Conservation (phyloP, 2,888 invertebrate species). For the Spisula subtruncata region DNA sequence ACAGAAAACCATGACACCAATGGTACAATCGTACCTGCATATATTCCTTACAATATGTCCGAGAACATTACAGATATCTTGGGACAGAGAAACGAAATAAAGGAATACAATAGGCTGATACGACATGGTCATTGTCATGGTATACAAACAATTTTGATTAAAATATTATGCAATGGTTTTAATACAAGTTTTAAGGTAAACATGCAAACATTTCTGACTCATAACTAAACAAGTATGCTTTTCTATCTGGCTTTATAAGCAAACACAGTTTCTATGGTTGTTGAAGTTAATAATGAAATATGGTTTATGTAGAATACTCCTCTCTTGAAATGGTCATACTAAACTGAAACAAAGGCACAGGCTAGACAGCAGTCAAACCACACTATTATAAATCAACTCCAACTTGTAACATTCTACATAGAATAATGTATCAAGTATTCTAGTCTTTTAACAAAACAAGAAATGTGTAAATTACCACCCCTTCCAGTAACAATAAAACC, state of each 20-base stretch:
- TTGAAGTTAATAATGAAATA: neutral
- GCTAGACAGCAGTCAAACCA: neutral
- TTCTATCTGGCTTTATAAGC: too few species aligned
- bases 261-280: neutral
- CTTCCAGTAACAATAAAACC: neutral
- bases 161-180: neutral
- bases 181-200: neutral
- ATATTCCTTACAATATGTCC: neutral
- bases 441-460: too few species aligned
- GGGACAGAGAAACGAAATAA: neutral
- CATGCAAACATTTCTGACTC: too few species aligned
- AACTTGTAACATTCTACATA: neutral
- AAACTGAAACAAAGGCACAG: constrained; percentile 5
- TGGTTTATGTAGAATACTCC: neutral
- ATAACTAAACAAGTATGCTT: too few species aligned
- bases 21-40: neutral
- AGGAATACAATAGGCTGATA: neutral
- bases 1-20: neutral
- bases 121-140: neutral
- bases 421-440: neutral
- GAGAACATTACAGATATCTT: too few species aligned
- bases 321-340: neutral
- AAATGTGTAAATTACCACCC: neutral
- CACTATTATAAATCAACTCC: neutral
- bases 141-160: neutral